Evolutionary conservation across 2,797 vertebrate species (phyloP), one percentile per base, ranked within the genome.

Genomic region (Sebastes trivittatus): DNA sequence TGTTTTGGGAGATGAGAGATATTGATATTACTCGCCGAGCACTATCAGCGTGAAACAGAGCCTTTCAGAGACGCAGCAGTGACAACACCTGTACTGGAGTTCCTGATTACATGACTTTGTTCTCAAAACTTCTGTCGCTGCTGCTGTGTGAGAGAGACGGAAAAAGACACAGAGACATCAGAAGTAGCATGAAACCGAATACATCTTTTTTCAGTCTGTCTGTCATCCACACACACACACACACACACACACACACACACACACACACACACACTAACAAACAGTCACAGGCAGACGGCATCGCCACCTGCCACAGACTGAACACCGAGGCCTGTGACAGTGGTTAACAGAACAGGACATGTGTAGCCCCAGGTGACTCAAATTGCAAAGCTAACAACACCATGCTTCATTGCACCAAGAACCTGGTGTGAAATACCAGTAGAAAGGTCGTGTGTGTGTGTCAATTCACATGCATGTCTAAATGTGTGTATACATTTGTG

Each of bases 361-460:
- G 86, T 85, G 89, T 83, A 84, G 91, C 93, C 91, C 78, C 87
- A 86, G 92, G 93, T 94, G 92, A 93, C 89, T 93, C 87, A 89
- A 87, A 91, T 52, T 85, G 87, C 90, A 91, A 91, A 92, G 90
- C 91, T 91, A 94, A 93, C 88, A 92, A 89, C 87, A 84, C 80
- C 86, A 93, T 70, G 91, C 92, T 89, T 92, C 90, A 85, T 54
- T 91, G 89, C 91, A 86, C 87, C 82, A 73, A 70, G 77, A 89
- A 68, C 29, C 49, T 42, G 20, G 83, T 81, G 87, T 84, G 82
- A 89, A 90, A 91, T 76, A 89, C 83, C 84, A 89, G 84, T 46
- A 82, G 69, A 85, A 83, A 81, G 70, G 60, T 32, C 71, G 52
- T 73, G 75, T 81, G 66, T 72, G n/a, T 54, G 36, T 81, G 73